These are phyloP conservation scores for Cyanoramphus novaezelandiae DNA, from an alignment of 2,113 vertebrate genomes.

Conservation along the genomic window DNA sequence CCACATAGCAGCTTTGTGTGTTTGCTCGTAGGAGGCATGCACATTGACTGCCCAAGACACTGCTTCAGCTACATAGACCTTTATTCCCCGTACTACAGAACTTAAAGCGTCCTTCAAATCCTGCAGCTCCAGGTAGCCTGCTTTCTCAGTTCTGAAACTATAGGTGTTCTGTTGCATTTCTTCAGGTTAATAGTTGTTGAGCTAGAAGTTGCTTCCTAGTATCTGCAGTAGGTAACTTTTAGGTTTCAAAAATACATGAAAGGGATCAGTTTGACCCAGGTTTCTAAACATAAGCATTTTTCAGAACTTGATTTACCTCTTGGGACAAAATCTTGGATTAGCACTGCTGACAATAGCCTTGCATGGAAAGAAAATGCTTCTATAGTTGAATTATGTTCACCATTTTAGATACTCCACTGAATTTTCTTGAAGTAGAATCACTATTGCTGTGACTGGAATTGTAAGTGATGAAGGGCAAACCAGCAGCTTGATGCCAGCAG, in stretches of 20 bases:
- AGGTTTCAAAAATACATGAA: background rate
- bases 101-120: background rate
- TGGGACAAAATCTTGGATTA: background rate
- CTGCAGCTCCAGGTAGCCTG: background rate
- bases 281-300: background rate
- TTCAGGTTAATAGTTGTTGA: background rate
- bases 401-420: background rate
- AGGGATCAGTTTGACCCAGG: background rate
- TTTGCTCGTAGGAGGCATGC: background rate
- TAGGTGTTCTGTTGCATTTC: background rate
- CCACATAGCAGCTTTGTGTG: constrained; percentile 38
- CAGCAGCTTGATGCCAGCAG: background rate
- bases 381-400: background rate
- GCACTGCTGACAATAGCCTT: background rate
- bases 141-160: background rate
- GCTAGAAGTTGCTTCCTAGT: background rate
- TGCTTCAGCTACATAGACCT: background rate
- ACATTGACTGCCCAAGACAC: background rate
- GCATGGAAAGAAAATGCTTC: background rate
- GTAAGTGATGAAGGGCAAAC: background rate
- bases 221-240: background rate
- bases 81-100: background rate
- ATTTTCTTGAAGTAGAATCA: background rate
- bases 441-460: background rate
- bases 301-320: background rate